Percentiles rank a stretch among this genome's conserved stretches.
These are phyloP conservation scores for Periophthalmus magnuspinnatus DNA, from an alignment of 2,797 vertebrate genomes.

Conservation along the genomic window DNA sequence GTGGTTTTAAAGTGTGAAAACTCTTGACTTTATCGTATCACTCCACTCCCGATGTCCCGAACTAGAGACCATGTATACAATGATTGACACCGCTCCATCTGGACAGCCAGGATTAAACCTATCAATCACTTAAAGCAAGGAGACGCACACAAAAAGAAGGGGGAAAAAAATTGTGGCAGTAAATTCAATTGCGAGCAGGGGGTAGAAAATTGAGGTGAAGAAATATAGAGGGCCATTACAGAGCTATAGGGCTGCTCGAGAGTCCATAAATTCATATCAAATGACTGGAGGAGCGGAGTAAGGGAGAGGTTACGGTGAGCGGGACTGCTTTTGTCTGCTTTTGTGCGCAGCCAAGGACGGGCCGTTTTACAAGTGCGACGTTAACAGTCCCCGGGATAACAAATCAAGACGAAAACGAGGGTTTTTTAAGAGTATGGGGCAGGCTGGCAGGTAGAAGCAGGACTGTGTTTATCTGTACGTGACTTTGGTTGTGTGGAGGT, in stretches of 20 bases:
- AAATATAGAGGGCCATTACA: conserved; percentile 83
- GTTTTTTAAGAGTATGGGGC: conserved; percentile 55
- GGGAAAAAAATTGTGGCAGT: conserved; percentile 64
- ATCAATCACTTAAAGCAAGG: conserved; percentile 78
- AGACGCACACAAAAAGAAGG: conserved; percentile 62
- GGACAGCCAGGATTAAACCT: conserved; percentile 78
- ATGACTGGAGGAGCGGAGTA: conserved; percentile 76
- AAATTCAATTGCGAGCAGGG: conserved; percentile 80
- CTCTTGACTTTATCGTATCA: conserved; percentile 69
- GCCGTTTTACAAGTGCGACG: conserved; percentile 43
- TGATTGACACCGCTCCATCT: conserved; percentile 80
- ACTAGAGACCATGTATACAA: conserved; percentile 46
- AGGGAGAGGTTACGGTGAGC: conserved; percentile 70
- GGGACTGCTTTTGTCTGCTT: conserved; percentile 68
- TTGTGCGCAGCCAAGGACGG: conserved; percentile 66
- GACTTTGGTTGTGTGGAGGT: conserved; percentile 56
- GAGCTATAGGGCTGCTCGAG: conserved; percentile 69
- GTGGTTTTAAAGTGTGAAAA: conserved; percentile 53
- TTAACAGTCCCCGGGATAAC: conserved; percentile 60
- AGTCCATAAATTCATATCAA: conserved; percentile 84
- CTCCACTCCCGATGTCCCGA: conserved; percentile 56
- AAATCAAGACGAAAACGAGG: conserved; percentile 67
- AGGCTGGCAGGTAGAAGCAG: conserved; percentile 31
- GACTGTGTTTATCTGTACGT: conserved; percentile 52
- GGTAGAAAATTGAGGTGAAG: conserved; percentile 79